Conservation (phyloP, 2,888 invertebrate genomes). For the Tillus elongatus region DNA sequence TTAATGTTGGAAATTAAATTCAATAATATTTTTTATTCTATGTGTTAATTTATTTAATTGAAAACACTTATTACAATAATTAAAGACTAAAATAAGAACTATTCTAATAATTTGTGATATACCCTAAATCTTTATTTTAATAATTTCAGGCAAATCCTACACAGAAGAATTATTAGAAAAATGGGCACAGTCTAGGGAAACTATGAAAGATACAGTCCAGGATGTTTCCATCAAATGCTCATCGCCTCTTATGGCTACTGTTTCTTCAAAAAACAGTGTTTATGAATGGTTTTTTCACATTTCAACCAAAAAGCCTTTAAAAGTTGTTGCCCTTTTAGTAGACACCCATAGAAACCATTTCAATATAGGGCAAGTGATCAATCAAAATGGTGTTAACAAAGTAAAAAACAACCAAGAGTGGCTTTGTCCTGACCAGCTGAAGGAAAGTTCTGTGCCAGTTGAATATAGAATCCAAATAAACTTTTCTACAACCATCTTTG, state of each 20-base stretch:
- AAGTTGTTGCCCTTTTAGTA: conserved; percentile 58
- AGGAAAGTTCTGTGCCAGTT: conserved; percentile 29
- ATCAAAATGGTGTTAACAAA: conserved; percentile 25
- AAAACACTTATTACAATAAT: too few species aligned
- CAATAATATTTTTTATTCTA: too few species aligned
- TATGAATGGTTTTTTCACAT: conserved; percentile 55
- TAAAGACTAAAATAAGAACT: too few species aligned
- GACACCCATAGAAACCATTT: conserved; percentile 63
- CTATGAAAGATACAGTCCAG: conserved; percentile 54
- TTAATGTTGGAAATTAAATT: too few species aligned
- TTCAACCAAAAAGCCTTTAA: conserved; percentile 45
- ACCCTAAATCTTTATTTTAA: too few species aligned
- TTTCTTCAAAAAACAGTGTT: conserved; percentile 52
- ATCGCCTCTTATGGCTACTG: conserved; percentile 51
- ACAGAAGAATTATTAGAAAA: conserved; percentile 58
- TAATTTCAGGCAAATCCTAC: conserved; percentile 38
- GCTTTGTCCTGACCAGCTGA: too few species aligned
- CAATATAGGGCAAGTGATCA: conserved; percentile 46
- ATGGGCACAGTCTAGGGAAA: conserved; percentile 53
- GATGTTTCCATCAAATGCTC: conserved; percentile 50
- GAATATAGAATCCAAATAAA: conserved; percentile 41
- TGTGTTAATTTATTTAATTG: too few species aligned
- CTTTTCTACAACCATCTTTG: conserved; percentile 64
- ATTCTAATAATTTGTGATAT: too few species aligned
- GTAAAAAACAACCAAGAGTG: conserved; percentile 45